Evolutionary conservation across 2,797 vertebrate species (phyloP).

Genomic region (Aotus griseimembra): DNA sequence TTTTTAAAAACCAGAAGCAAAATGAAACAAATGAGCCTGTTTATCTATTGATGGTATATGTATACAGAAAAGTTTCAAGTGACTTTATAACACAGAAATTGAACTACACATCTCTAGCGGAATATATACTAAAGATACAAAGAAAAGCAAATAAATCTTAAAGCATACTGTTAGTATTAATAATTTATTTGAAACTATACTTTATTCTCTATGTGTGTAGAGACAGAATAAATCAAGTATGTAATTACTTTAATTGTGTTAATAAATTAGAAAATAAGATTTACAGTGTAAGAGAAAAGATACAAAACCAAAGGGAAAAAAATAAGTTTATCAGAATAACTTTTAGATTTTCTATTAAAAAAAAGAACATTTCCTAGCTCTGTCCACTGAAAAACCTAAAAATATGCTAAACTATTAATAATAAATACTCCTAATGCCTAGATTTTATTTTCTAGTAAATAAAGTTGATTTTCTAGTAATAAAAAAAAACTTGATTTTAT

Average conservation of each 20-base stretch:
- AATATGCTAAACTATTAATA: neutral
- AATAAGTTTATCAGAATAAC: neutral
- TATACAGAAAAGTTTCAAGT: neutral
- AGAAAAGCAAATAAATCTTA: neutral
- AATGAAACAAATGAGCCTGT: neutral
- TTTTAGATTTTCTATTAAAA: neutral
- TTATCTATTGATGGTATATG: neutral
- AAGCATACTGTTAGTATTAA: neutral
- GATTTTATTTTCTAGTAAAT: neutral
- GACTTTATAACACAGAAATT: neutral
- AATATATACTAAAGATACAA: neutral
- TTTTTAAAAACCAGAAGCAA: neutral
- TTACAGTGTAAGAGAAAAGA: neutral
- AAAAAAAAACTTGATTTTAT: neutral
- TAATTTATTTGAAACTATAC: neutral
- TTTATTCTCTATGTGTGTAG: neutral
- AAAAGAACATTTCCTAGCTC: neutral
- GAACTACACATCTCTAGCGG: neutral
- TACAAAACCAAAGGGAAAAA: neutral
- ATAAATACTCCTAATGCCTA: neutral
- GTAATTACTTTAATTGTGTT: neutral
- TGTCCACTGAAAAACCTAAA: neutral
- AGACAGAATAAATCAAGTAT: neutral
- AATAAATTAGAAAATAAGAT: neutral
- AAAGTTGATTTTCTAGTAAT: neutral